Evolutionary conservation across 2,113 vertebrate species (phyloP).

Genomic region (Scartelaos histophorus): DNA sequence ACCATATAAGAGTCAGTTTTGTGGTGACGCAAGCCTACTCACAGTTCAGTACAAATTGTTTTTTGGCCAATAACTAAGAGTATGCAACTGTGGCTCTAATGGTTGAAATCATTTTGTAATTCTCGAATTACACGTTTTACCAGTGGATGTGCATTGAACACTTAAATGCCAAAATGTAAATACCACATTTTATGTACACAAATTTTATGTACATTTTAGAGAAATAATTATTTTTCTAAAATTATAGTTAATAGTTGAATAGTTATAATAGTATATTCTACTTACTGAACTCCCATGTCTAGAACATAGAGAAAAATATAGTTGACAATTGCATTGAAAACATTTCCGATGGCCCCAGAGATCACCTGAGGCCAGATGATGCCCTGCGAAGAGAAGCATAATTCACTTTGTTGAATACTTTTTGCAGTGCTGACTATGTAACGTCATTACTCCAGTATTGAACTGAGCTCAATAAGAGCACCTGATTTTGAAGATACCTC

Average conservation of each 20-base stretch:
- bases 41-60: too few species aligned
- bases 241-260: too few species aligned
- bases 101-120: background rate
- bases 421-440: constrained; percentile 4
- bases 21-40: too few species aligned
- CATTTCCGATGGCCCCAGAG: constrained; percentile 79
- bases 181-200: too few species aligned
- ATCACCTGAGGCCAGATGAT: constrained; percentile 88
- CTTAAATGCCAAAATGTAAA: too few species aligned
- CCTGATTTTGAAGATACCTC: constrained; percentile 89
- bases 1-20: too few species aligned
- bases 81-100: too few species aligned
- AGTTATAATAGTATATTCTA: too few species aligned
- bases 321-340: constrained; percentile 85
- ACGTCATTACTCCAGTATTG: constrained; percentile 11
- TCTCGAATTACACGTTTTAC: background rate
- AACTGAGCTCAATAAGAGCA: constrained; percentile 53
- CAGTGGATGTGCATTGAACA: too few species aligned
- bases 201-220: too few species aligned
- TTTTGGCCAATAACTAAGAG: too few species aligned
- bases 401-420: background rate
- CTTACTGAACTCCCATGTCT: constrained; percentile 87
- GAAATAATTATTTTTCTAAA: too few species aligned
- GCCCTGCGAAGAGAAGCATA: constrained; percentile 72
- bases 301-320: constrained; percentile 82